Percentiles rank a stretch among this genome's conserved stretches.
Evolutionary conservation across 2,888 invertebrate genomes (phyloP).

Genomic region (Phengaris arion): DNA sequence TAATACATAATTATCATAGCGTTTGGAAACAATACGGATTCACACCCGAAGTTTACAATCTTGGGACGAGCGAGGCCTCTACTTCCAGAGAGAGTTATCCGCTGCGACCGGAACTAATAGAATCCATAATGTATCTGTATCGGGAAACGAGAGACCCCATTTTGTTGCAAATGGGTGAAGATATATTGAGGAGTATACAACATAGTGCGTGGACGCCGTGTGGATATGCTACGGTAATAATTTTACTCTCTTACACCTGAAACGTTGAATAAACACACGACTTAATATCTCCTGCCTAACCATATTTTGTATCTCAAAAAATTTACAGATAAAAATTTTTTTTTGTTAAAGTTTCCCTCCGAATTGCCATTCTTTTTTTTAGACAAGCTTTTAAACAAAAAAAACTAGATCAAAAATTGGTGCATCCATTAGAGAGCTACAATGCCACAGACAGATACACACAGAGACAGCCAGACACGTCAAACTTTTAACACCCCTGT

Average conservation of each 20-base stretch:
- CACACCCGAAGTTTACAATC: slow-evolving; percentile 98
- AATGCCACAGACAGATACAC: too few relatives aligned
- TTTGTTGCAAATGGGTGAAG: slow-evolving; percentile 94
- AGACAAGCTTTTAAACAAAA: too few relatives aligned
- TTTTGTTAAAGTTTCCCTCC: too few relatives aligned
- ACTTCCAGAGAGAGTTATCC: slow-evolving; percentile 93
- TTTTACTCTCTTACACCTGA: background rate
- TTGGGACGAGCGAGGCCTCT: slow-evolving; percentile 92
- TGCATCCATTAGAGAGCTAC: too few relatives aligned
- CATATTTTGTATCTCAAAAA: too few relatives aligned
- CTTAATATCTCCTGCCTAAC: too few relatives aligned
- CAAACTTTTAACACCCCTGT: background rate
- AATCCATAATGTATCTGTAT: slow-evolving; percentile 98
- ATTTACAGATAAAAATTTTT: background rate
- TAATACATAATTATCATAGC: slow-evolving; percentile 96
- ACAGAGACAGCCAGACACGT: too few relatives aligned
- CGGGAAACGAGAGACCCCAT: slow-evolving; percentile 95
- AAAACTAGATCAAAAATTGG: too few relatives aligned
- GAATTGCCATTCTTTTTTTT: too few relatives aligned
- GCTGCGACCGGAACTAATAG: slow-evolving; percentile 95
- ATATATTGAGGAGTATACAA: slow-evolving; percentile 95
- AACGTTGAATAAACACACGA: too few relatives aligned
- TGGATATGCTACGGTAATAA: slow-evolving; percentile 96
- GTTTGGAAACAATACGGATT: slow-evolving; percentile 99
- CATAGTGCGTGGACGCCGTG: slow-evolving; percentile 95